Conservation (phyloP, 1,140 invertebrate genomes). For the Heliconius nattereri region DNA sequence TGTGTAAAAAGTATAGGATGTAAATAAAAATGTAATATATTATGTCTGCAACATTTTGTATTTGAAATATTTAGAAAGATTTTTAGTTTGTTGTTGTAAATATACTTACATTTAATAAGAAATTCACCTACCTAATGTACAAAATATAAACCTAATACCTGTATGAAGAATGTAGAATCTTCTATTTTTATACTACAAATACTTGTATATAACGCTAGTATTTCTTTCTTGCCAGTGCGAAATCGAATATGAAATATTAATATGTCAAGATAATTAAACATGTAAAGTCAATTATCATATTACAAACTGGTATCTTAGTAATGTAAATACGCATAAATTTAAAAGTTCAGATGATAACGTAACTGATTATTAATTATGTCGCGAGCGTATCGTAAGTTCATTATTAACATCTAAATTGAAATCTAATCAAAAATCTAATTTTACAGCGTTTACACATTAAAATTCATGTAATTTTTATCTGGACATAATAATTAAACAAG, state of each 20-base stretch:
- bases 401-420: constrained; percentile 31
- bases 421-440: constrained; percentile 57
- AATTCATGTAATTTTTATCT: constrained; percentile 66
- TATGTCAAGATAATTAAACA: background rate
- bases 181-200: no score
- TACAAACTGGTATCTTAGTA: background rate
- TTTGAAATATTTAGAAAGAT: no score
- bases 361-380: constrained; percentile 17
- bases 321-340: constrained; percentile 13
- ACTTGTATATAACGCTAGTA: no score
- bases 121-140: no score
- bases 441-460: constrained; percentile 66
- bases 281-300: background rate
- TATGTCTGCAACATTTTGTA: background rate
- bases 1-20: background rate
- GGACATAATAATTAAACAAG: constrained; percentile 66
- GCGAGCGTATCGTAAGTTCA: constrained; percentile 18
- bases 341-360: background rate
- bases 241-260: background rate
- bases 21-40: background rate
- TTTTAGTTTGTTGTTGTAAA: no score
- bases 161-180: no score
- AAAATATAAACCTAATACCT: no score
- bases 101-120: no score
- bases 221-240: no score